Percentiles rank a stretch among this genome's conserved stretches.
Evolutionary conservation across 2,888 invertebrate species (phyloP).

Genomic region (Steromphala cineraria): DNA sequence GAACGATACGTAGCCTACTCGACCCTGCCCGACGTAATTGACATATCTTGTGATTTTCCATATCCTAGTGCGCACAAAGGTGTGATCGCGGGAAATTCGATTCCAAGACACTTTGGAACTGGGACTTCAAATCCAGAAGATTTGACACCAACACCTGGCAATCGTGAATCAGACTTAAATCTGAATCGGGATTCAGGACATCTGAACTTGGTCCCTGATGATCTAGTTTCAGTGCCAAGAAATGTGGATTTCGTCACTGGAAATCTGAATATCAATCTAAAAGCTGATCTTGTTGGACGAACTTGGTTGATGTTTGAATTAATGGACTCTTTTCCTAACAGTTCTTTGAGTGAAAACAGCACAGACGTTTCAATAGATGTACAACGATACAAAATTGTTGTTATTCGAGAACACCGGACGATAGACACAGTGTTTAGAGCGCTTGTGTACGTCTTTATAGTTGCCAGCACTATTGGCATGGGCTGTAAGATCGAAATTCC

Average conservation of each 20-base stretch:
- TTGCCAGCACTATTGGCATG: constrained; percentile 75
- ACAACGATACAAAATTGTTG: constrained; percentile 37
- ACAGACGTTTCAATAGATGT: neutral
- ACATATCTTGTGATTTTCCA: too few species aligned
- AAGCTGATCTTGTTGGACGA: constrained; percentile 25
- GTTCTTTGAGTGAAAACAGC: neutral
- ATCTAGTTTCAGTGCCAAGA: neutral
- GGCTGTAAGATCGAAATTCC: constrained; percentile 75
- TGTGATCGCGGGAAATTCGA: too few species aligned
- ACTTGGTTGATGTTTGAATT: constrained; percentile 23
- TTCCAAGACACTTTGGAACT: too few species aligned
- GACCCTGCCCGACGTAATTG: too few species aligned
- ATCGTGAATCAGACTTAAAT: too few species aligned
- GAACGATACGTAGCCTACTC: too few species aligned
- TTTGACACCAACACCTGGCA: too few species aligned
- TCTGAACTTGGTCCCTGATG: too few species aligned
- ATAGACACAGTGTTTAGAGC: constrained; percentile 68
- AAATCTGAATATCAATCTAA: constrained; percentile 20
- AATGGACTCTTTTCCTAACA: neutral
- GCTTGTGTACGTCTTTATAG: constrained; percentile 68
- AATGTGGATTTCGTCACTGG: neutral
- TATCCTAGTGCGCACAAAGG: too few species aligned
- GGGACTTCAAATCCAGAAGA: too few species aligned
- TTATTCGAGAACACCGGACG: constrained; percentile 44
- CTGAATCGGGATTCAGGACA: too few species aligned